Base-by-base conservation (phyloP, 2,797 vertebrate genomes). In the Danio kyathit region DNA sequence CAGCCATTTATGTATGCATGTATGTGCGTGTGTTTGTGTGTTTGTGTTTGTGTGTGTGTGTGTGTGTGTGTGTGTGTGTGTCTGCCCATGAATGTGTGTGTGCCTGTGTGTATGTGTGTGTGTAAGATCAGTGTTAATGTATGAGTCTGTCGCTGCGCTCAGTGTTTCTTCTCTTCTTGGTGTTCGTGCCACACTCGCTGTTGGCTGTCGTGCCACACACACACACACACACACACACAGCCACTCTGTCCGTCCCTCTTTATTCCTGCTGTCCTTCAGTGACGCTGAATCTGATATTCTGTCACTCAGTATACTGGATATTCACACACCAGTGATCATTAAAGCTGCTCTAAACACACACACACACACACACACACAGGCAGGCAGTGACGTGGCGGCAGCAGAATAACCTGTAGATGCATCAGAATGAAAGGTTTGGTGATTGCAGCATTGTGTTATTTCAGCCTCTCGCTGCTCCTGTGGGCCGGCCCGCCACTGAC, bases 81-180 rank as follows among this genome's bases (percentile, higher is more conserved):
- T n/a, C n/a, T n/a, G n/a, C n/a, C n/a, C n/a, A n/a, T n/a, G n/a
- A n/a, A n/a, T 29, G 66, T 76, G 75, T 64, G 66, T 63, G 79
- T 43, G 75, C 54, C 74, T 57, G 70, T 19, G 83, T 60, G 79
- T 44, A 74, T n/a, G 67, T 13, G 74, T 14, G 44, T 12, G 51
- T 6, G 78, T 40, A 64, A 48, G 43, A 46, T n/a, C 79, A 72
- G 83, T 80, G 83, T 79, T 80, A 61, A 64, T 21, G 74, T 80
- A 5, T n/a, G 5, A 38, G 46, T 65, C 51, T 19, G 54, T 17
- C 4, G 54, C n/a, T 56, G 54, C 19, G 54, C 8, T 19, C 17
- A 19, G 17, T 21, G 44, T 67, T 49, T 4, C 67, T 70, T 70
- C 67, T 70, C 48, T 44, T 61, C 5, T 7, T n/a, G 59, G 71